Percentiles rank a stretch among this genome's conserved stretches.
Evolutionary conservation across 2,113 vertebrate species (phyloP).

Genomic region (Sitta europaea): DNA sequence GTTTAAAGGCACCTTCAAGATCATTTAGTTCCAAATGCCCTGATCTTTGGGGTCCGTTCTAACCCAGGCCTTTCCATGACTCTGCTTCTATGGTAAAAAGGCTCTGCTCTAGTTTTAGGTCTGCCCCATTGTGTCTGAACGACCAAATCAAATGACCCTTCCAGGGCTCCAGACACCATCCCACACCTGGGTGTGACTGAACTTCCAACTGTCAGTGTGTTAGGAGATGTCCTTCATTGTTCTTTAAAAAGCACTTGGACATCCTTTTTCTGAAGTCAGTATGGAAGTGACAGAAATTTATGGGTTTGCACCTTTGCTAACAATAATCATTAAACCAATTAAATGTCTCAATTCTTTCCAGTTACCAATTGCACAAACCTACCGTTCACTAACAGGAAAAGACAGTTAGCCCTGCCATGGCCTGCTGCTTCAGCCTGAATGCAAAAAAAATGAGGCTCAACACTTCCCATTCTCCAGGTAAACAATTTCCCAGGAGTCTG

Average conservation of each 20-base stretch:
- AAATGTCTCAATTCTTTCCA: not conserved
- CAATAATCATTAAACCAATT: not conserved
- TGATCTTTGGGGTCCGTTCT: not conserved
- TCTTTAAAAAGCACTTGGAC: not conserved
- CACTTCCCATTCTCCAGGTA: not conserved
- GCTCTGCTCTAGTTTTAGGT: not conserved
- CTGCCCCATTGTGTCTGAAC: not conserved
- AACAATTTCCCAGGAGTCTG: not conserved
- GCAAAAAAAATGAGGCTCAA: not conserved
- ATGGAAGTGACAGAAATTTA: not conserved
- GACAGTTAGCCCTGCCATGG: not conserved
- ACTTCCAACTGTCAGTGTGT: not conserved
- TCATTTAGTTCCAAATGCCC: not conserved
- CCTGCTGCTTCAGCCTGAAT: not conserved
- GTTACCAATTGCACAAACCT: not conserved
- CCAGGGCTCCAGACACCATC: not conserved
- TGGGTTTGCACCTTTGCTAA: not conserved
- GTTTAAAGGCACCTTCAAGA: not conserved
- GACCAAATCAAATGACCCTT: not conserved
- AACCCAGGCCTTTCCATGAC: not conserved
- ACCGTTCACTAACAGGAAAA: not conserved
- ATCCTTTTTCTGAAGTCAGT: not conserved
- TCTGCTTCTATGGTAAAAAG: not conserved
- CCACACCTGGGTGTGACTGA: rapidly evolving
- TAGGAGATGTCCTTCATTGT: rapidly evolving